These are phyloP conservation scores for Scytalopus superciliaris DNA, from an alignment of 2,113 vertebrate species.

Conservation along the genomic window DNA sequence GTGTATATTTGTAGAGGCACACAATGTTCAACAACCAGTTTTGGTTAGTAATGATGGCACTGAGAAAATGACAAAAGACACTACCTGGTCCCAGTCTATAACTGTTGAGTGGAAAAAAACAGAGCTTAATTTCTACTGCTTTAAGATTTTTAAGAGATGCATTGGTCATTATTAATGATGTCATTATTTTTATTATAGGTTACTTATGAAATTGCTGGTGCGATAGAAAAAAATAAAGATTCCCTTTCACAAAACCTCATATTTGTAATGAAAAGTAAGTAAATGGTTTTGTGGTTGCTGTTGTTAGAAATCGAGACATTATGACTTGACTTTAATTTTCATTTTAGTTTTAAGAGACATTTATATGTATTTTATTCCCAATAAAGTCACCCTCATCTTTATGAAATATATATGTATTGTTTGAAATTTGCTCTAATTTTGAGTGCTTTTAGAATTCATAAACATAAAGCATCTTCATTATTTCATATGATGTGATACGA, in stretches of 20 bases:
- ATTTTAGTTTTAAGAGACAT: neutral
- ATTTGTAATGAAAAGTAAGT: constrained; percentile 95
- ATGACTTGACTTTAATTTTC: neutral
- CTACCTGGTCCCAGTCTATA: neutral
- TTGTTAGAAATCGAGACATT: neutral
- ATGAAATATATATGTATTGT: neutral
- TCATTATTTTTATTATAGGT: constrained; percentile 77
- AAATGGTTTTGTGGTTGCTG: constrained; percentile 20
- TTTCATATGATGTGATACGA: neutral
- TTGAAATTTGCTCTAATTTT: constrained; percentile 31
- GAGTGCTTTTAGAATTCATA: constrained; percentile 28
- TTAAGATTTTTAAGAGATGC: neutral
- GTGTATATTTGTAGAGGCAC: neutral
- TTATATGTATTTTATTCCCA: neutral
- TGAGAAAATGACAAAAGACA: neutral
- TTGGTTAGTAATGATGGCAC: neutral
- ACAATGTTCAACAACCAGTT: neutral
- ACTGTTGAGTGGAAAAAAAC: neutral
- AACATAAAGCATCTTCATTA: constrained; percentile 14
- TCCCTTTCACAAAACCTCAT: constrained; percentile 91
- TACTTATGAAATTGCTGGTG: constrained; percentile 88
- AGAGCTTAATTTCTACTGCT: neutral
- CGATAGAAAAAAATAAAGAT: constrained; percentile 90
- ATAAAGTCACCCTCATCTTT: neutral
- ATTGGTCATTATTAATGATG: constrained; percentile 51